Evolutionary conservation across 1,140 invertebrate species (phyloP), one percentile per base, ranked within the genome.

Genomic region (Cryptotermes secundus): DNA sequence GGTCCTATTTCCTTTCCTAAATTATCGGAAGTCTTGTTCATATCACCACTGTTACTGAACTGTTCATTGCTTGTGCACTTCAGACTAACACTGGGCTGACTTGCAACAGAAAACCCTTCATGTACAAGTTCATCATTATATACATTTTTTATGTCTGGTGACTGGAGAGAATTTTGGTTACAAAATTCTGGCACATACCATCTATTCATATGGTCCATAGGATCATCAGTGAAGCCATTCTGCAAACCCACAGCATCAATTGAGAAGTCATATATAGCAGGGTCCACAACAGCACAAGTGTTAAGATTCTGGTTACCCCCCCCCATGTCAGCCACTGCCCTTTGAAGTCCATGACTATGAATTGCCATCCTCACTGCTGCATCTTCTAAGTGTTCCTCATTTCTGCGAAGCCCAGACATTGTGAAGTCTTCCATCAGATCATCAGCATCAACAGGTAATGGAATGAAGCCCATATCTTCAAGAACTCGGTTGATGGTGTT

Each of bases 401-500:
- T 65, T 35, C 59, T 49, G 14, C 49, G 14, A 65, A 35, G 90
- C 89, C 91, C 92, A 49, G 83, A 49, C 49, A 85, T 86, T 34
- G 65, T 79, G 26, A 84, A 84, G 53, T 86, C 83, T 34, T 84
- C 85, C 19, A 91, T 90, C 84, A 91, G 91, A 87, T 91, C 92
- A 38, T 89, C 90, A 80, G 90, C 91, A 88, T 91, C 92, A 84
- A 89, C 89, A 45, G 89, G 91, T 85, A 87, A 87, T 86, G 86
- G 89, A 53, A 87, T 87, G 86, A 86, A 86, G 4, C 86, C 86
- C 86, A 87, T 86, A 65, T 91, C 92, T 87, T 95, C 94, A 79
- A 95, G 87, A 34, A 94, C 91, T 86, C 91, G 91, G 86, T 95
- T 95, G 84, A 95, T 94, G 31, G 92, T 93, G 89, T 95, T 95